phyloP scores from a whole-genome alignment of 2,113 vertebrate species.

The Eira barbara region DNA sequence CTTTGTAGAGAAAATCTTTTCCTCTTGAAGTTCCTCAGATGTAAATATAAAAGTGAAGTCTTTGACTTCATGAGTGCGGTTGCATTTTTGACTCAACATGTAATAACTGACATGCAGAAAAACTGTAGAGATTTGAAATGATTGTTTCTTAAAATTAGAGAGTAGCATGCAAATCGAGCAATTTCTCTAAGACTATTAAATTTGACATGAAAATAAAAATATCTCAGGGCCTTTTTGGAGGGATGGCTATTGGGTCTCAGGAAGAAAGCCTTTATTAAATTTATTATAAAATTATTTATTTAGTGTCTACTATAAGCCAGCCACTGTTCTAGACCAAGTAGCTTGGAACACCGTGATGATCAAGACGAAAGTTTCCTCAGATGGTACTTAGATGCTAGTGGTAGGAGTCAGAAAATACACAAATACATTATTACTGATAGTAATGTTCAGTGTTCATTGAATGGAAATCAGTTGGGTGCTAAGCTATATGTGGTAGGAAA shows the following conservation, averaged over 20 bases:
- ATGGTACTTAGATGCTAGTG: not conserved
- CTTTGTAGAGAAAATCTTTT: conserved; percentile 29
- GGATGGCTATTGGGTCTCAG: not conserved
- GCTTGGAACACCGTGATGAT: not conserved
- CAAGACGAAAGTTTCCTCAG: not conserved
- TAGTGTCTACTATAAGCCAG: not conserved
- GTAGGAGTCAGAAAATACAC: not conserved
- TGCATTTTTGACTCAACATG: conserved; percentile 15
- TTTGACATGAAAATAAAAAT: conserved; percentile 10
- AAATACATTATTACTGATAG: not conserved
- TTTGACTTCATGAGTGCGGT: not conserved
- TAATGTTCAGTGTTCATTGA: not conserved
- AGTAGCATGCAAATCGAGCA: not conserved
- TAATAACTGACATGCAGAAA: not conserved
- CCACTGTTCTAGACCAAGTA: not conserved
- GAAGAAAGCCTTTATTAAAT: not conserved
- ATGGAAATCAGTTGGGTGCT: not conserved
- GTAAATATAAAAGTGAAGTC: conserved; percentile 48
- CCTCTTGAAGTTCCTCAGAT: conserved; percentile 51
- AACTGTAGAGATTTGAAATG: conserved; percentile 34
- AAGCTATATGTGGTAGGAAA: not conserved
- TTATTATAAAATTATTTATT: conserved; percentile 19
- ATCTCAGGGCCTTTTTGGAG: not conserved
- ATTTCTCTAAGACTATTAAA: not conserved
- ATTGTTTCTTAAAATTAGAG: conserved; percentile 19